phyloP scores from a whole-genome alignment of 2,797 vertebrate genomes.

The Holocentrus rufus region DNA sequence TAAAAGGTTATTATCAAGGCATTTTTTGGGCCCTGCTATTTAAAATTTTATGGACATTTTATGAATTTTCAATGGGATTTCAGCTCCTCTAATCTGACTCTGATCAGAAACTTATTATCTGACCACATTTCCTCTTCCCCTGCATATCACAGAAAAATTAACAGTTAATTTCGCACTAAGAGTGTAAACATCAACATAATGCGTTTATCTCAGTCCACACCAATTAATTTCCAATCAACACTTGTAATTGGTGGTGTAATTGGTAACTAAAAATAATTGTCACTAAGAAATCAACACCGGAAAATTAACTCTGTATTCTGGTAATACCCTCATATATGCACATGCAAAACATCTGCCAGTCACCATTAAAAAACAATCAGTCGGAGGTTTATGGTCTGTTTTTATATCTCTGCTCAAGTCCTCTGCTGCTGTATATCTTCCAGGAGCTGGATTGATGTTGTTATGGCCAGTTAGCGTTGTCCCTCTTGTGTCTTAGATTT shows the following conservation, averaged over 20 bases:
- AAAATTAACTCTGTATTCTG: constrained; percentile 60
- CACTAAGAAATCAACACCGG: constrained; percentile 38
- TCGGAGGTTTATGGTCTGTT: constrained; percentile 41
- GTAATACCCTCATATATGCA: constrained; percentile 36
- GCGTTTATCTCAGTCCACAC: not conserved
- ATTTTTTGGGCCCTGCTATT: too few species aligned
- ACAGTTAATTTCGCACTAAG: too few species aligned
- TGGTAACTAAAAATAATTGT: constrained; percentile 40
- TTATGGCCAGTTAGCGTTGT: too few species aligned
- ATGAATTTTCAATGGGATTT: too few species aligned
- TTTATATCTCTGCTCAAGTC: constrained; percentile 60
- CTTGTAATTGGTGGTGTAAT: too few species aligned
- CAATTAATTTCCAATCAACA: constrained; percentile 45
- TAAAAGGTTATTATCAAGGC: too few species aligned
- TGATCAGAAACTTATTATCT: not conserved
- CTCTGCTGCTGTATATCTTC: not conserved
- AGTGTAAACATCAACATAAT: too few species aligned
- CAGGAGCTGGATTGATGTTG: not conserved
- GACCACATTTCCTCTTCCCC: not conserved
- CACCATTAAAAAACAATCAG: constrained; percentile 62
- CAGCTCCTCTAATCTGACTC: too few species aligned
- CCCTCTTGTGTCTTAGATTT: too few species aligned
- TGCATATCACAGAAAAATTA: too few species aligned
- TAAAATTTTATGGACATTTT: too few species aligned
- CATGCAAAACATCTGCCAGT: constrained; percentile 69